Conservation (phyloP, 1,140 invertebrate species). For the Trachymyrmex cornetzi region DNA sequence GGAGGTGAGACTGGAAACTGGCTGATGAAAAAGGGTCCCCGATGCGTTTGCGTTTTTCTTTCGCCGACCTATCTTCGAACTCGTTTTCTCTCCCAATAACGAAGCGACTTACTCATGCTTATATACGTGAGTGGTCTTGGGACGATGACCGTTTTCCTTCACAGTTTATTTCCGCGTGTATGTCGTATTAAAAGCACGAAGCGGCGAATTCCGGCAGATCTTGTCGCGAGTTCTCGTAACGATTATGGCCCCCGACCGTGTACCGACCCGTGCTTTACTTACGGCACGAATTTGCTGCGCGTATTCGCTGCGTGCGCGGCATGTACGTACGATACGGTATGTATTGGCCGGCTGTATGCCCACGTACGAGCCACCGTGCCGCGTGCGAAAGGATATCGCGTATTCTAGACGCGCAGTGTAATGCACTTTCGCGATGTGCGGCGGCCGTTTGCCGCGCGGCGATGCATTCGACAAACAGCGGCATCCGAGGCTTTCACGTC, state of each 20-base stretch:
- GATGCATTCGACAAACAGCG: slow-evolving; percentile 30
- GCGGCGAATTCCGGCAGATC: slow-evolving; percentile 35
- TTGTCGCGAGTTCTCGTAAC: slow-evolving; percentile 32
- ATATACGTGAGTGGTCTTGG: not conserved
- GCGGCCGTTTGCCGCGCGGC: slow-evolving; percentile 19
- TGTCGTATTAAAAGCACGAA: slow-evolving; percentile 24
- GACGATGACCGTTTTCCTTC: not conserved
- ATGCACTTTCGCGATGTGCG: slow-evolving; percentile 61
- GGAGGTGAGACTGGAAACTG: slow-evolving; percentile 30
- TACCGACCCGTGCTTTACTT: slow-evolving; percentile 43
- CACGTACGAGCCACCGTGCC: slow-evolving; percentile 9
- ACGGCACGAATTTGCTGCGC: slow-evolving; percentile 41
- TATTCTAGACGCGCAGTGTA: slow-evolving; percentile 50
- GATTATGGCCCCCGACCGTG: slow-evolving; percentile 39
- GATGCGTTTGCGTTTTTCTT: slow-evolving; percentile 27
- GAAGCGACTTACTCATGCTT: not conserved
- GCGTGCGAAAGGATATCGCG: slow-evolving; percentile 40
- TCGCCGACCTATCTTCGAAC: slow-evolving; percentile 14
- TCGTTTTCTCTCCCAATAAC: not conserved
- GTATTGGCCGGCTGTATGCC: slow-evolving; percentile 19
- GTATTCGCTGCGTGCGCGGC: slow-evolving; percentile 27
- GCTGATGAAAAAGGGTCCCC: slow-evolving; percentile 29
- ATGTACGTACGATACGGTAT: slow-evolving; percentile 16
- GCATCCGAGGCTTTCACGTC: slow-evolving; percentile 22
- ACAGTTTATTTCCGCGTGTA: slow-evolving; percentile 38